Evolutionary conservation across 2,113 vertebrate genomes (phyloP).

Genomic region (Barbus barbus): DNA sequence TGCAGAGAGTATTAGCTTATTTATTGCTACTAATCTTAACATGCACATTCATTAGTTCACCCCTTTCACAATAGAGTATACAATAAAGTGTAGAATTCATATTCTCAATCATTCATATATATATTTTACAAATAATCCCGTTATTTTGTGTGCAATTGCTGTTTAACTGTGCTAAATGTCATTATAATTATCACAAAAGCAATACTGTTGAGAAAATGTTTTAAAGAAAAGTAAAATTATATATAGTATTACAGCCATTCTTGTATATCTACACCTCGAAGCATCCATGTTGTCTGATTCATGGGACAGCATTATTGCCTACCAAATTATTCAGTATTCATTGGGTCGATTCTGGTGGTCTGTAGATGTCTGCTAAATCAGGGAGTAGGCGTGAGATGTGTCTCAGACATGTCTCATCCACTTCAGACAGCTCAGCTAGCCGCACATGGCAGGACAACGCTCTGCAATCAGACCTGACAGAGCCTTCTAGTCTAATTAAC

Average conservation of each 20-base stretch:
- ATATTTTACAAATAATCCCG: too few species aligned
- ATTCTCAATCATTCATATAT: too few species aligned
- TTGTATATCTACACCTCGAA: too few species aligned
- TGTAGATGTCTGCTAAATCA: neutral
- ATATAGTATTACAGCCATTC: too few species aligned
- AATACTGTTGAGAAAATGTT: too few species aligned
- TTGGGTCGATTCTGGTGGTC: constrained; percentile 7
- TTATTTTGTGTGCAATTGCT: too few species aligned
- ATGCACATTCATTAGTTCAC: too few species aligned
- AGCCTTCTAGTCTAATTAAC: constrained; percentile 78
- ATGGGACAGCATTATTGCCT: neutral
- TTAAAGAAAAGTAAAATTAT: too few species aligned
- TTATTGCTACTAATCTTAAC: neutral
- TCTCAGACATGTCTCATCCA: constrained; percentile 42
- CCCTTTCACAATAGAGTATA: too few species aligned
- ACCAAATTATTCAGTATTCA: constrained; percentile 23
- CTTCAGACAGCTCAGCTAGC: constrained; percentile 52
- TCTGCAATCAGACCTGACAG: constrained; percentile 74
- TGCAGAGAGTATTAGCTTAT: neutral
- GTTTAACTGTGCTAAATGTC: too few species aligned
- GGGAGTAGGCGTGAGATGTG: constrained; percentile 37
- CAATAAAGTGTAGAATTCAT: too few species aligned
- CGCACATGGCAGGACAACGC: constrained; percentile 61
- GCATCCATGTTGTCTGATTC: neutral
- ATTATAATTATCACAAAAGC: too few species aligned